Percentiles rank a stretch among this genome's conserved stretches.
phyloP scores from a whole-genome alignment of 1,140 invertebrate genomes.

The Phortica variegata region DNA sequence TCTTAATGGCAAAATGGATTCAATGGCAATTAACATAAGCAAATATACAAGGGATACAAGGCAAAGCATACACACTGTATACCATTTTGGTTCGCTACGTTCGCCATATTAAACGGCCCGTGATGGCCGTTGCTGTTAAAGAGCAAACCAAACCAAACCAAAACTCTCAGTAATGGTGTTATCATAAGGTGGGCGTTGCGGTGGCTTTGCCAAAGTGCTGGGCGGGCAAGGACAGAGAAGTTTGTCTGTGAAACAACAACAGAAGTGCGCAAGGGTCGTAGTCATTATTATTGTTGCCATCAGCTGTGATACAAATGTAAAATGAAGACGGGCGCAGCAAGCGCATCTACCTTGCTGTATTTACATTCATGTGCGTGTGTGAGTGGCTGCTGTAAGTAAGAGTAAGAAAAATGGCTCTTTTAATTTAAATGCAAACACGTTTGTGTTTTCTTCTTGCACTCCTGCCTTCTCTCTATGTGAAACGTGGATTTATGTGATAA shows the following conservation, averaged over 20 bases:
- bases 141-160: not conserved
- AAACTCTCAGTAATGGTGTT: conserved; percentile 49
- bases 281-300: too few relatives aligned
- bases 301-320: too few relatives aligned
- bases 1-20: conserved; percentile 57
- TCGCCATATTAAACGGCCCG: too few relatives aligned
- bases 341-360: not conserved
- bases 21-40: conserved; percentile 57
- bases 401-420: conserved; percentile 56
- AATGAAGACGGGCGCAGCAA: not conserved
- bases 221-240: too few relatives aligned
- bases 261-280: too few relatives aligned
- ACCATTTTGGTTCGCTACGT: too few relatives aligned
- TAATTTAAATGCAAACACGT: conserved; percentile 58
- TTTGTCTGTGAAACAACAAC: too few relatives aligned
- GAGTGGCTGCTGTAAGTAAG: conserved; percentile 12
- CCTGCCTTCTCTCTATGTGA: conserved; percentile 22
- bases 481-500: conserved; percentile 55
- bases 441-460: too few relatives aligned
- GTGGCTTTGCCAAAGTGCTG: not conserved
- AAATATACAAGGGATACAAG: conserved; percentile 44
- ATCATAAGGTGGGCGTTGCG: conserved; percentile 45
- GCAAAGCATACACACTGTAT: too few relatives aligned
- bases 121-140: not conserved
- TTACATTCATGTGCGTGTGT: not conserved